Evolutionary conservation across 2,797 vertebrate species (phyloP), one percentile per base, ranked within the genome.

Genomic region (Otus scops): DNA sequence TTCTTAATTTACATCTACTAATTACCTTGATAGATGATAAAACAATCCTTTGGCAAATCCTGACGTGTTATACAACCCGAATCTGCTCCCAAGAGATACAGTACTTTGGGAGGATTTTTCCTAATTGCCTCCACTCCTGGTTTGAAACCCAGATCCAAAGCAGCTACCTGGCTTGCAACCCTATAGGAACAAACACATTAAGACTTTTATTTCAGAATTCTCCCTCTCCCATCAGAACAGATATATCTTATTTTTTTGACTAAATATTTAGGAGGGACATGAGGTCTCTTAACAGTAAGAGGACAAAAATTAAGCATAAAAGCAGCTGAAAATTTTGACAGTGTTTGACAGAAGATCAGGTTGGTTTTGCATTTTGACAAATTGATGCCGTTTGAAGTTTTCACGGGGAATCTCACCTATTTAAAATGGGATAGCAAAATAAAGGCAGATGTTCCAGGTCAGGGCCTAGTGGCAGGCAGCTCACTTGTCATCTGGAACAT

Each of bases 71-170:
- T 96, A 96, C 99, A 99, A 80, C 98, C 99, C 0, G 97, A 98
- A 93, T 99, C 99, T 47, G 99, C 99, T 96, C 99, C 99, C 69
- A 99, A 92, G 24, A 99, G 98, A 97, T 99, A 99, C 23, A 99
- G 71, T 50, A 99, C 96, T 97, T 99, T 99, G 41, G 99, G 99
- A 92, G 98, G 98, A 81, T 97, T 98, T 93, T 98, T 98, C 88
- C 98, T 98, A 93, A 99, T 98, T 57, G 97, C 96, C 21, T 99
- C 99, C 38, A 99, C 98, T 78, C 99, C 99, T 97, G 99, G 98
- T 96, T 99, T 99, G 98, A 99, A 99, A 47, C 99, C 99, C 90
- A 99, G 98, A 96, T 99, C 99, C 97, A 99, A 98, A 88, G 99
- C 98, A 97, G 99, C 99, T 39, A 99, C 99, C 95, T 99, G 99